phyloP scores from a whole-genome alignment of 2,888 invertebrate species.

The Orthosia gothica region DNA sequence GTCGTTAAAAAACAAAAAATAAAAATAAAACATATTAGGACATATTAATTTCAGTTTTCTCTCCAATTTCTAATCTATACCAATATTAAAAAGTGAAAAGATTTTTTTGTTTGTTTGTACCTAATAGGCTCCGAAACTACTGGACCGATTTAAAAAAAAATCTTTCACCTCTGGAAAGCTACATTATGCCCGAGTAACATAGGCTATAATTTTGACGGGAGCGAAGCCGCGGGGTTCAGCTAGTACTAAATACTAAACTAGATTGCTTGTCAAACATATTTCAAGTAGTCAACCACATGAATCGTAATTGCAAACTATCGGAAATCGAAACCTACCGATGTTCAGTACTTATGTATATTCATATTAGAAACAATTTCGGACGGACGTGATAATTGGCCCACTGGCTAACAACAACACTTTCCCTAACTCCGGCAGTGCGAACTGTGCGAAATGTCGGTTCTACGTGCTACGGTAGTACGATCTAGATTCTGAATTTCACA shows the following conservation, averaged over 20 bases:
- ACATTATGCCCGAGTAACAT: no score
- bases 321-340: conserved; percentile 3
- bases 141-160: no score
- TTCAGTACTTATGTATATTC: conserved; percentile 22
- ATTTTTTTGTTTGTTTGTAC: no score
- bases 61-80: not conserved
- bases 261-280: conserved; percentile 24
- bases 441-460: conserved; percentile 69
- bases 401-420: conserved; percentile 67
- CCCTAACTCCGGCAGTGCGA: conserved; percentile 65
- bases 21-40: not conserved
- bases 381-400: conserved; percentile 47
- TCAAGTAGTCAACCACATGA: conserved; percentile 11
- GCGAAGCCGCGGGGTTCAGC: no score
- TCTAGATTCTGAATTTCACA: conserved; percentile 73
- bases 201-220: no score
- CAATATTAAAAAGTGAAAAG: no score
- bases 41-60: not conserved
- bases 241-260: not conserved
- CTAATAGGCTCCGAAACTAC: no score
- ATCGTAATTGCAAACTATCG: conserved; percentile 21
- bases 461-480: conserved; percentile 66
- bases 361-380: conserved; percentile 41
- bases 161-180: no score
- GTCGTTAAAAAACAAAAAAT: no score